Evolutionary conservation across 2,797 vertebrate species (phyloP), one percentile per base, ranked within the genome.

Genomic region (Perodicticus potto): DNA sequence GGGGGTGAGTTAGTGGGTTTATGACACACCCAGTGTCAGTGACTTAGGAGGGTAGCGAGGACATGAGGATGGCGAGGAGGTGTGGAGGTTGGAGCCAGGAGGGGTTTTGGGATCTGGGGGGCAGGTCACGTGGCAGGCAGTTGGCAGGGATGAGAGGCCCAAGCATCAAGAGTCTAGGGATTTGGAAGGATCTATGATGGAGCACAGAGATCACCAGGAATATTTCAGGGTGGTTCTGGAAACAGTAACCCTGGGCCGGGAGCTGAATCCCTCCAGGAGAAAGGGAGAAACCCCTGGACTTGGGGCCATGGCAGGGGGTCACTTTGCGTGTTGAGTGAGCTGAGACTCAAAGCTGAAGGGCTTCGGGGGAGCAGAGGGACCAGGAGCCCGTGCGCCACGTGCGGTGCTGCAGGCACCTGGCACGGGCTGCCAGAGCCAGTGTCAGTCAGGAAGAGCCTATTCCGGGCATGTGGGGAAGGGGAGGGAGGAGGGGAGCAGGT

Each of bases 211-310:
- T 14, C 20, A 2, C 37, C 1, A 19, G 73, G 27, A 32, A 12
- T 43, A 0, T n/a, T 23, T 5, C 3, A 2, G 49, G 27, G 20
- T 34, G 5, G 14, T 29, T 11, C 32, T 45, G 29, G 61, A 32
- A 61, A 45, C 0, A 20, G 5, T 34, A 17, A 5, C 23, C 20
- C 2, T 37, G 23, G 83, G 12, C 16, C 3, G 27, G 73, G 61
- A 59, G 4, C 73, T 14, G 7, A 72, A 73, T 12, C 40, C 17
- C 27, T 78, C 57, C 49, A 4, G 40, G 32, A 61, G 23, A 9
- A 25, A 32, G 1, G 0, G 3, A 9, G 43, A 19, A 17, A 8
- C 13, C 8, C 40, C 63, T n/a, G 22, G 25, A 1, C 27, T 7
- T 17, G 27, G 16, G 45, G 23, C 20, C 25, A 23, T 2, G 0